Percentiles rank a stretch among this genome's conserved stretches.
Evolutionary conservation across 2,888 invertebrate genomes (phyloP).

Genomic region (Emmelina monodactyla): DNA sequence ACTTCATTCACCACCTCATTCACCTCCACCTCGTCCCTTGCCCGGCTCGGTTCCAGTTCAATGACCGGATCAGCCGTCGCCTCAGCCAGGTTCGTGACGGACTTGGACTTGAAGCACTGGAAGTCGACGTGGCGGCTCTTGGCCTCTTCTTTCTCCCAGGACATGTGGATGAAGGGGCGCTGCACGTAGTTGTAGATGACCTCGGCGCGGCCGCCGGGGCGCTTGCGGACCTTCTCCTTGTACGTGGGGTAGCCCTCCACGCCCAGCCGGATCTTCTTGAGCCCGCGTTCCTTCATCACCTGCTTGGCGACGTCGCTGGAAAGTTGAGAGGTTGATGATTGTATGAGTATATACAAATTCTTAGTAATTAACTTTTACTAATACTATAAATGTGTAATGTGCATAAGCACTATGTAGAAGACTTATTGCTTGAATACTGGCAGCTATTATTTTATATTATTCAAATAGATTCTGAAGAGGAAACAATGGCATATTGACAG

Average conservation of each 20-base stretch:
- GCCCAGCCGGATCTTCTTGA: constrained; percentile 98
- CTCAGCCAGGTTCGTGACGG: constrained; percentile 95
- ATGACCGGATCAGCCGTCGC: constrained; percentile 91
- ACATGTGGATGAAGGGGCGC: constrained; percentile 98
- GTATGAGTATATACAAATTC: no score
- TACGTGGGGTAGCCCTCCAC: constrained; percentile 99
- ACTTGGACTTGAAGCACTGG: constrained; percentile 97
- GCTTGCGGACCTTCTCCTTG: constrained; percentile 96
- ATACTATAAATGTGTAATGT: no score
- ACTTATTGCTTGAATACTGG: no score
- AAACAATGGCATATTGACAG: no score
- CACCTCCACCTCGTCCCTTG: constrained; percentile 29
- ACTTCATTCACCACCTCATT: constrained; percentile 28
- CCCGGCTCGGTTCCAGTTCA: constrained; percentile 65
- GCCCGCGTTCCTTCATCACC: constrained; percentile 96
- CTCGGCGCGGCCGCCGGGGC: constrained; percentile 94
- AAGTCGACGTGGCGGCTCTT: constrained; percentile 99
- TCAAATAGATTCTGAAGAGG: no score
- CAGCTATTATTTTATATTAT: no score
- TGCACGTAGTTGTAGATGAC: constrained; percentile 99
- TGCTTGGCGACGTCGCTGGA: constrained; percentile 95
- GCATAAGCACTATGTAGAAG: no score
- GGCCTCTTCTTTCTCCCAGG: constrained; percentile 99
- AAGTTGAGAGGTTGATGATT: no score
- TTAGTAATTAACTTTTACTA: no score